Evolutionary conservation across 2,888 invertebrate species (phyloP), one percentile per base, ranked within the genome.

Genomic region (Trilocha varians): DNA sequence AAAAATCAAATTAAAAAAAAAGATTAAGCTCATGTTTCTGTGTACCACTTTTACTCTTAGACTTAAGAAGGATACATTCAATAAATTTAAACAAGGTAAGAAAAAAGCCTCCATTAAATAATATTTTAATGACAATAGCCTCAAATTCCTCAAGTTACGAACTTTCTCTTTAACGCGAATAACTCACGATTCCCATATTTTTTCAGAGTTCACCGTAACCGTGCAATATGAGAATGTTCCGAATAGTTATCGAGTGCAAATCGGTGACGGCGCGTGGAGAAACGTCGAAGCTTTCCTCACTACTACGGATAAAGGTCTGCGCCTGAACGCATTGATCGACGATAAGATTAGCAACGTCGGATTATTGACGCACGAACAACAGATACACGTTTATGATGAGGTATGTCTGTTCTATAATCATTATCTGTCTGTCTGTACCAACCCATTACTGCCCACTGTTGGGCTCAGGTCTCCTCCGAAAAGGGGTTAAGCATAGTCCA

Each of bases 251-350:
- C 56, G 55, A 16, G 75, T 84, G 3, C 68, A 65, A 52, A 78
- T 84, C 71, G 76, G 73, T 64, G 78, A 88, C 32, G 87, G 87
- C 14, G 78, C 78, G 5, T 91, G 91, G 91, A 77, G 65, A 16
- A 64, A 55, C 16, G 88, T 79, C 9, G 75, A 80, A 41, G 83
- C 78, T 1, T 50, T 52, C 0, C 42, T 82, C 1, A 50, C 54
- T 15, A 43, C 48, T 3, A 62, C 63, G 0, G 66, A 66, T 1
- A 53, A 57, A 4, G 79, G 80, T 0, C 50, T 75, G 1, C 50
- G 73, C 3, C 59, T 84, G 14, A 58, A 57, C 47, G 70, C 75
- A 1, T 58, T 65, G 5, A 49, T 78, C 1, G 75, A 58, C 0
- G 80, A 72, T 38, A 74, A 65, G 57, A 73, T 58, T 32, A 74